Percentiles rank a stretch among this genome's conserved stretches.
phyloP scores from a whole-genome alignment of 2,888 invertebrate species.

The Oithona nana region DNA sequence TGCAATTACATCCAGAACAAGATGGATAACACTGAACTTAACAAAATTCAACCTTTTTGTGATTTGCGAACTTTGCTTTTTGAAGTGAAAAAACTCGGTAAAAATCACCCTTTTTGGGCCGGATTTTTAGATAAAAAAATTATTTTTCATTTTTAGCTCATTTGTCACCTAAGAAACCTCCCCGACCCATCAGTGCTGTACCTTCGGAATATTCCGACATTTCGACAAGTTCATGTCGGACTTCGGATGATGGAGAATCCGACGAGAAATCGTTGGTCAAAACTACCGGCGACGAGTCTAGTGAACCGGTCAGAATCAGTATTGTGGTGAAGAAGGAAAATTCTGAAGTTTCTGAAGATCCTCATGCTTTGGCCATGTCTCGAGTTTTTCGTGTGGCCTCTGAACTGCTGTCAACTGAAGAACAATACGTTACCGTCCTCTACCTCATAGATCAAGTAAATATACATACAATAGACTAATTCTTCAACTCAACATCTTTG shows the following conservation, averaged over 20 bases:
- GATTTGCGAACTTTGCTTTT: too few relatives aligned
- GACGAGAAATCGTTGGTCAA: not conserved
- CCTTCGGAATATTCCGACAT: slow-evolving; percentile 10
- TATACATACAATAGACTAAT: too few relatives aligned
- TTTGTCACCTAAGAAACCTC: not conserved
- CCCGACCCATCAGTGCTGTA: slow-evolving; percentile 11
- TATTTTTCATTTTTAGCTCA: too few relatives aligned
- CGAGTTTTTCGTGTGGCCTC: slow-evolving; percentile 33
- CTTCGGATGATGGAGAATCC: slow-evolving; percentile 4
- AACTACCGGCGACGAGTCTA: not conserved
- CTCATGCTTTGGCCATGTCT: not conserved
- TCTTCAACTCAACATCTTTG: too few relatives aligned
- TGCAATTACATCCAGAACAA: too few relatives aligned
- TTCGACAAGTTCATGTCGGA: slow-evolving; percentile 6
- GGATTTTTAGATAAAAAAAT: too few relatives aligned
- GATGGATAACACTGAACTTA: too few relatives aligned
- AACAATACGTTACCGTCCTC: slow-evolving; percentile 39
- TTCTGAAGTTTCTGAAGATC: not conserved
- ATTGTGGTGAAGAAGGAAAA: not conserved
- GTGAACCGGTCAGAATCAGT: not conserved
- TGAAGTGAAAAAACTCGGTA: too few relatives aligned
- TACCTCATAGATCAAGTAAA: slow-evolving; percentile 40
- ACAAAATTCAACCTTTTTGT: too few relatives aligned
- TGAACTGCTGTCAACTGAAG: slow-evolving; percentile 40
- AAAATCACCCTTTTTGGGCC: too few relatives aligned